Conservation (phyloP, 2,113 vertebrate species). For the Heptranchias perlo region DNA sequence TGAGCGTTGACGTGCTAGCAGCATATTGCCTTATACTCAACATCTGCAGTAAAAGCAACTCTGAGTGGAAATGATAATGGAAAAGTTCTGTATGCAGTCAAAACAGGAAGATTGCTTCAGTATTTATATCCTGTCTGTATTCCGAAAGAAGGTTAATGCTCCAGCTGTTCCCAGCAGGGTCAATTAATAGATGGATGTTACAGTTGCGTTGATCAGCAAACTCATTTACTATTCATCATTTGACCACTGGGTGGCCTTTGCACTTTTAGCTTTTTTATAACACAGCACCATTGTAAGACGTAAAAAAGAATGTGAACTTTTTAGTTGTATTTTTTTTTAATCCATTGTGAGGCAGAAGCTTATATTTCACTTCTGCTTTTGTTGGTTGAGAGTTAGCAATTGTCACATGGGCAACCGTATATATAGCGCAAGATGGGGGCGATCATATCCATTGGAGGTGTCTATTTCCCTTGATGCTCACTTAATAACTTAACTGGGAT, state of each 20-base stretch:
- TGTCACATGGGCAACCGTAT: not conserved
- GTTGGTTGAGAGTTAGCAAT: not conserved
- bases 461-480: not conserved
- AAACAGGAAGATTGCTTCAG: not conserved
- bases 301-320: too few species aligned
- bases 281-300: too few species aligned
- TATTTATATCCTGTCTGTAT: not conserved
- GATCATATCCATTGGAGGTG: not conserved
- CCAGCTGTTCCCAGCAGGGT: not conserved
- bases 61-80: not conserved
- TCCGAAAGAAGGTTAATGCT: conserved; percentile 7
- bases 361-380: not conserved
- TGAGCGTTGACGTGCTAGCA: not conserved
- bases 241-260: not conserved
- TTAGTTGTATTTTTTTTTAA: too few species aligned
- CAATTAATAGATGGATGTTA: not conserved
- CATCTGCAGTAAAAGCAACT: not conserved
- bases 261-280: not conserved
- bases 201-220: not conserved
- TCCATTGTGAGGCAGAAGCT: not conserved
- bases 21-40: not conserved
- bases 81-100: too few species aligned
- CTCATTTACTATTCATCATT: conserved; percentile 12
- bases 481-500: not conserved
- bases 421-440: not conserved